Conservation (phyloP, 2,797 vertebrate species). For the Novumbra hubbsi region DNA sequence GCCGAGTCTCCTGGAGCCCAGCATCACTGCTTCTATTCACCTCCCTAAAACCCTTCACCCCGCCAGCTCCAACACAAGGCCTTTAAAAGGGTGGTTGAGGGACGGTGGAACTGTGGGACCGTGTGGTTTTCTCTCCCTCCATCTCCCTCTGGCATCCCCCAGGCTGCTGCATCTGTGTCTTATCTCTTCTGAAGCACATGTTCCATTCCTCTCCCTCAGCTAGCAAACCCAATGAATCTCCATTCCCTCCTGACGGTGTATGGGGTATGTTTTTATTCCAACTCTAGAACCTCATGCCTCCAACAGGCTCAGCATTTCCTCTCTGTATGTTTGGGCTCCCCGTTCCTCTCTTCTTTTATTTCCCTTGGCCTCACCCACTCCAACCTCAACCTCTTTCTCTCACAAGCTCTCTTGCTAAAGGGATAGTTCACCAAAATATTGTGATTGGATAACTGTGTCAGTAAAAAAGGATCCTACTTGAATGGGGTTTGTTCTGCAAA, state of each 20-base stretch:
- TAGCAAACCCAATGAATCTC: conserved; percentile 7
- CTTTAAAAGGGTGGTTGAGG: not conserved
- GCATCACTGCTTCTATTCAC: not conserved
- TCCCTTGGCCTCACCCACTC: conserved; percentile 31
- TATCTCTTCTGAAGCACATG: conserved; percentile 12
- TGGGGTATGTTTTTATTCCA: conserved; percentile 16
- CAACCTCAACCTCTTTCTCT: conserved; percentile 30
- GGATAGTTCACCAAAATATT: too few relatives aligned
- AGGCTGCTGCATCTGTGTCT: conserved; percentile 6
- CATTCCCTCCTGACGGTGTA: not conserved
- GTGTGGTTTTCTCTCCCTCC: not conserved
- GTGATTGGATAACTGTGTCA: too few relatives aligned
- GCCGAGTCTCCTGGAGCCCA: too few relatives aligned
- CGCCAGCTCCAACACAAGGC: not conserved
- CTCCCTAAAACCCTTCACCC: conserved; percentile 3
- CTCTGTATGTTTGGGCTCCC: not conserved
- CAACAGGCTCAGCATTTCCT: not conserved
- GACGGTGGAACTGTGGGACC: not conserved
- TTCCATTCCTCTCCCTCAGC: not conserved
- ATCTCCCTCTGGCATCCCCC: not conserved
- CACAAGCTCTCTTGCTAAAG: conserved; percentile 24
- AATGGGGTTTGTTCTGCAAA: too few relatives aligned
- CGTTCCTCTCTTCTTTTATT: conserved; percentile 27
- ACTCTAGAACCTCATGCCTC: conserved; percentile 2
- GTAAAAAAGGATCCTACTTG: too few relatives aligned